Conservation (phyloP, 2,888 invertebrate genomes). For the Barypeithes pellucidus region DNA sequence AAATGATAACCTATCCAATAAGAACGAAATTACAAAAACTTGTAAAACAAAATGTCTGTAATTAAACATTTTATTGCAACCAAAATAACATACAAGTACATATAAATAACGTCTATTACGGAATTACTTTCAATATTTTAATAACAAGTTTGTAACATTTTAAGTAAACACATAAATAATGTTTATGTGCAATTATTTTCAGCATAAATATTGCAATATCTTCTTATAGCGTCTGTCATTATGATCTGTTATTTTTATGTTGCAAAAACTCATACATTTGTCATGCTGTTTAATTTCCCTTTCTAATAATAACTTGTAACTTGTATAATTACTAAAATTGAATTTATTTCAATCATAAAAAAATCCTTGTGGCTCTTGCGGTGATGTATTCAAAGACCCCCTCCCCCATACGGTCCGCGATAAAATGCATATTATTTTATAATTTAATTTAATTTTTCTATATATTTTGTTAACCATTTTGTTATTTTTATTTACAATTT, state of each 20-base stretch:
- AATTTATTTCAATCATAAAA: no score
- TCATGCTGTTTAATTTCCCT: neutral
- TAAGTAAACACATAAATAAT: slow-evolving; percentile 29
- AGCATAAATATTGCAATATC: neutral
- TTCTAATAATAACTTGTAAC: no score
- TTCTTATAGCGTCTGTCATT: neutral
- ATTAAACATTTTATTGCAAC: neutral
- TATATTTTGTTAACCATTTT: no score
- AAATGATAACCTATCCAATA: no score
- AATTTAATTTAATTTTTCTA: no score
- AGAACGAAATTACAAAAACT: no score
- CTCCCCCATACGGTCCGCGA: no score
- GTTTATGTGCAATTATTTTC: slow-evolving; percentile 10
- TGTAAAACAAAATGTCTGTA: slow-evolving; percentile 1
- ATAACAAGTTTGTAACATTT: slow-evolving; percentile 16
- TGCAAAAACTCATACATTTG: neutral
- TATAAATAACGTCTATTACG: slow-evolving; percentile 23
- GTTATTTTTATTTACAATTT: no score
- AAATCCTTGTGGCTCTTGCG: no score
- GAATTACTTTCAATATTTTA: slow-evolving; percentile 35
- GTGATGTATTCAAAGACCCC: no score
- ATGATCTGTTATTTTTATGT: neutral
- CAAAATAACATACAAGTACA: slow-evolving; percentile 1
- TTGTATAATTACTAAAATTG: no score
- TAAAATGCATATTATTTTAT: no score